These are phyloP conservation scores for Loxodonta africana DNA, from an alignment of 2,113 vertebrate genomes.

Conservation along the genomic window DNA sequence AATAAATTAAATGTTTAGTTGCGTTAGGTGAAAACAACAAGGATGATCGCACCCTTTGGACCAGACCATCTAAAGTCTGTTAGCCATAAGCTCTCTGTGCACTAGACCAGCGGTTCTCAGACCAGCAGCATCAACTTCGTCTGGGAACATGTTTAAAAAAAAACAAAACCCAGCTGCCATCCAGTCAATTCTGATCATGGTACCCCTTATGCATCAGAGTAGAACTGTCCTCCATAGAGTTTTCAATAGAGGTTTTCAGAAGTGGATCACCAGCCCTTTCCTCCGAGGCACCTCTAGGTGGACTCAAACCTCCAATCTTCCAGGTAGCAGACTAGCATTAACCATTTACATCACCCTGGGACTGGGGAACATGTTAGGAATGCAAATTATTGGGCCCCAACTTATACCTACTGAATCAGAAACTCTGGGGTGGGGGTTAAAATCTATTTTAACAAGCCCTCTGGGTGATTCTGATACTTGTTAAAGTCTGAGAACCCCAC, in stretches of 20 bases:
- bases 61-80: background rate
- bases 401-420: background rate
- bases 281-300: too few species aligned
- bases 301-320: background rate
- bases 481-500: background rate
- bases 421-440: background rate
- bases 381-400: background rate
- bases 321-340: background rate
- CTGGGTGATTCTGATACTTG: background rate
- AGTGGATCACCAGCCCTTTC: background rate
- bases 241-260: background rate
- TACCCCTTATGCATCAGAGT: background rate
- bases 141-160: background rate
- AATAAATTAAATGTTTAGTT: constrained; percentile 13
- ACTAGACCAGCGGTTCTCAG: background rate
- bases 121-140: background rate
- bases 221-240: background rate
- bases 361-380: background rate
- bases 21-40: background rate
- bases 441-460: background rate
- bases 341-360: background rate
- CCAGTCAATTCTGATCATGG: background rate
- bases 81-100: background rate
- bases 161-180: background rate
- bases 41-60: background rate